Conservation (phyloP, 2,888 invertebrate genomes). For the Drosophila siamana region DNA sequence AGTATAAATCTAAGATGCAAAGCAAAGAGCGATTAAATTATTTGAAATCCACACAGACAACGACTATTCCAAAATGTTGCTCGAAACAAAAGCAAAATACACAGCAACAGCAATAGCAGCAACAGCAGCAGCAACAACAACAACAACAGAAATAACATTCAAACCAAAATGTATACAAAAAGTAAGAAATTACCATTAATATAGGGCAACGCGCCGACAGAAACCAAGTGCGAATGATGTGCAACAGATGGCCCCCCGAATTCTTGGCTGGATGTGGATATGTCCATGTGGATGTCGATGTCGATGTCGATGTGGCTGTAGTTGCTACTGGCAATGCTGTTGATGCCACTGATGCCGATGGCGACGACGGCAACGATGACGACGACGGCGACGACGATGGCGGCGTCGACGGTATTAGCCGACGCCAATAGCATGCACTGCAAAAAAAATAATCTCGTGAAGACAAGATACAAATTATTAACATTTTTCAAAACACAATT, state of each 20-base stretch:
- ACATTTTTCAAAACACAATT: too few species aligned
- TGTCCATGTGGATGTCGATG: slow-evolving; percentile 12
- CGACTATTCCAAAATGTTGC: slow-evolving; percentile 49
- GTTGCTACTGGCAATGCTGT: slow-evolving; percentile 21
- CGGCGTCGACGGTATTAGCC: slow-evolving; percentile 53
- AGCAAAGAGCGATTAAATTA: slow-evolving; percentile 71
- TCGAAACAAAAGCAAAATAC: slow-evolving; percentile 64
- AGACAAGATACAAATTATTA: too few species aligned
- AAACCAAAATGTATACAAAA: slow-evolving; percentile 64
- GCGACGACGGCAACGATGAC: slow-evolving; percentile 30
- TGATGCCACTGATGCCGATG: slow-evolving; percentile 30
- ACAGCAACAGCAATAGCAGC: slow-evolving; percentile 25
- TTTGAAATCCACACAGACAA: slow-evolving; percentile 65
- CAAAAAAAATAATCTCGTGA: slow-evolving; percentile 1
- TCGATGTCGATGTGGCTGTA: slow-evolving; percentile 1
- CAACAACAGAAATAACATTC: slow-evolving; percentile 53
- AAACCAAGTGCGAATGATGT: slow-evolving; percentile 83
- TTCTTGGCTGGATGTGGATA: slow-evolving; percentile 44
- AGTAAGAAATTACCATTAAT: slow-evolving; percentile 82
- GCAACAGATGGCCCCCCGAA: slow-evolving; percentile 82
- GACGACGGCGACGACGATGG: slow-evolving; percentile 26
- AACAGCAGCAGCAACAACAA: slow-evolving; percentile 10
- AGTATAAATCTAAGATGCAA: slow-evolving; percentile 76
- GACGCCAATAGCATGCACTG: slow-evolving; percentile 51
- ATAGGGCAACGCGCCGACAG: slow-evolving; percentile 80